Evolutionary conservation across 2,888 invertebrate species (phyloP).

Genomic region (Tinea semifulvella): DNA sequence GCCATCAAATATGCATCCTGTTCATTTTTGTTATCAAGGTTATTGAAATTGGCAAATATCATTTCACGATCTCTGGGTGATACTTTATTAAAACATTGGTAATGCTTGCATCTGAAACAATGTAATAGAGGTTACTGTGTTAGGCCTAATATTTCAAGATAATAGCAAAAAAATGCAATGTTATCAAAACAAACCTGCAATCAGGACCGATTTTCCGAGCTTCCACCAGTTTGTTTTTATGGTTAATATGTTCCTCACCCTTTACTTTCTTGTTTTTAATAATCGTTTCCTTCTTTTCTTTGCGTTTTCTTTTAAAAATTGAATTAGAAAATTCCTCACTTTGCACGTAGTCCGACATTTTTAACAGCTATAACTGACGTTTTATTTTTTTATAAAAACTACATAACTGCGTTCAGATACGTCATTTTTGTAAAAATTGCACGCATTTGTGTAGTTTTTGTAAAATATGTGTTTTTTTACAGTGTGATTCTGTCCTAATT

Average conservation of each 20-base stretch:
- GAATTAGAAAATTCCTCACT: neutral
- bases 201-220: constrained; percentile 14
- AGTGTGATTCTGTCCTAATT: too few relatives aligned
- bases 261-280: constrained; percentile 11
- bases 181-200: constrained; percentile 15
- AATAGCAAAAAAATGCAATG: neutral
- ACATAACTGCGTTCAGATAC: too few relatives aligned
- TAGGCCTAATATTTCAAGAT: neutral
- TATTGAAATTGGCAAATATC: constrained; percentile 5
- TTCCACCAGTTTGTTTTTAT: constrained; percentile 14
- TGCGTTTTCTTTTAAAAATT: neutral
- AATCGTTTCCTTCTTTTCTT: neutral
- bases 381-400: too few relatives aligned
- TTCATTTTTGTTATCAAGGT: constrained; percentile 14
- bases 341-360: too few relatives aligned
- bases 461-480: too few relatives aligned
- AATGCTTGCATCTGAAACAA: constrained; percentile 8
- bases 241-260: constrained; percentile 15
- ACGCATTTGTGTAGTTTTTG: too few relatives aligned
- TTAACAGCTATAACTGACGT: too few relatives aligned
- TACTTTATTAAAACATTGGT: constrained; percentile 15
- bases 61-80: constrained; percentile 8
- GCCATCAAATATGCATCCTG: constrained; percentile 14
- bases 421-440: too few relatives aligned
- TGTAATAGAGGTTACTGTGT: neutral